These are phyloP conservation scores for Marmota monax DNA, from an alignment of 2,113 vertebrate species.

Conservation along the genomic window DNA sequence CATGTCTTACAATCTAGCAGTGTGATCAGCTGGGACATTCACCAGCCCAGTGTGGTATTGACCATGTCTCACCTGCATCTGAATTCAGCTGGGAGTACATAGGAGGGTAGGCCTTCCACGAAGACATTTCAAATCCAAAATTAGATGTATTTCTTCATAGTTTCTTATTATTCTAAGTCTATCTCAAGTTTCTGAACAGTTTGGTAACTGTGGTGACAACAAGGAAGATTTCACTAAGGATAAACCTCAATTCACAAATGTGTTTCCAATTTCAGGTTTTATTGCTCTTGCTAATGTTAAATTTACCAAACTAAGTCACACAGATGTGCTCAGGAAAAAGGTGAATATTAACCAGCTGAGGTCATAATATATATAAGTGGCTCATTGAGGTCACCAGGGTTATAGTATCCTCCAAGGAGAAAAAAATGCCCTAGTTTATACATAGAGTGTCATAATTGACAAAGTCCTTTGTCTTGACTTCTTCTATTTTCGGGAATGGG, in stretches of 20 bases:
- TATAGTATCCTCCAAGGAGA: too few species aligned
- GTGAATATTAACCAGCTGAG: neutral
- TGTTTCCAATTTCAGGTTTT: too few species aligned
- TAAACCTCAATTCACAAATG: neutral
- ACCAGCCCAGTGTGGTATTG: too few species aligned
- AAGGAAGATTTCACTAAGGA: neutral
- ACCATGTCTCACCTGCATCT: neutral
- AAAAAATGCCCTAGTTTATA: neutral
- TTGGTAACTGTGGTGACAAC: neutral
- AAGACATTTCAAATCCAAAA: neutral
- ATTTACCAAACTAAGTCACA: neutral
- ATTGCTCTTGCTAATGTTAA: neutral
- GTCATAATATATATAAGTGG: neutral
- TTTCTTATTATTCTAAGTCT: neutral
- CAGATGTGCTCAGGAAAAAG: rapidly evolving
- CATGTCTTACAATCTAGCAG: neutral
- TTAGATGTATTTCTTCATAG: too few species aligned
- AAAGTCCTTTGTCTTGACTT: neutral
- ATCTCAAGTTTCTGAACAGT: neutral
- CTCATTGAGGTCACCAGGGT: neutral
- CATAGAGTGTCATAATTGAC: too few species aligned
- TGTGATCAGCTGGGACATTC: neutral
- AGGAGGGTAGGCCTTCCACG: neutral
- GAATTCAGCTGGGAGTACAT: neutral
- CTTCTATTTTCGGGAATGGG: neutral